Evolutionary conservation across 2,113 vertebrate species (phyloP), one percentile per base, ranked within the genome.

Genomic region (Elgaria multicarinata): DNA sequence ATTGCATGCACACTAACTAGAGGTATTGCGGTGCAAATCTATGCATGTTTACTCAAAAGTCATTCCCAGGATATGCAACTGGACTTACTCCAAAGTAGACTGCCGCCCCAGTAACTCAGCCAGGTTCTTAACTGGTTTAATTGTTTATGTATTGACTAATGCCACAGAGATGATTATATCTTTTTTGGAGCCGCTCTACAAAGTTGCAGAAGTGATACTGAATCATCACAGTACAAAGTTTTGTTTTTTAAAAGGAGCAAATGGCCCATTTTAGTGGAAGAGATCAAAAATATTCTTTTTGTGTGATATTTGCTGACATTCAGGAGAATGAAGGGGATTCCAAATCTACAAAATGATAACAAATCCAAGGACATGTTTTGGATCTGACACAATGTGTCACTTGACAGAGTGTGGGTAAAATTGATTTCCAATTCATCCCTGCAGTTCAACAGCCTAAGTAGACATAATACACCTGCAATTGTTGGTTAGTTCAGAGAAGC

Each of bases 321-420:
- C 12, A 18, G 22, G 2, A 66, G 33, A 90, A 36, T 85, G 24
- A 13, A 88, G n/a, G 16, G 36, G 64, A 91, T 79, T 89, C 31
- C 86, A 91, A 88, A 88, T 33, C 88, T 0, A 1, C 20, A 58
- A 22, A 46, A 87, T 12, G 18, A 80, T 8, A 5, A 18, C 5
- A 91, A 53, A 89, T n/a, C 39, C 58, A 85, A 50, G 84, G 50
- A 89, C 80, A 39, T 50, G 9, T 67, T 87, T 74, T 36, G 83
- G 85, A 58, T 50, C 92, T 81, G 66, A 82, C n/a, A n/a, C 80
- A 88, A 18, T 46, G 12, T 88, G 55, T 81, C 83, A 86, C 81
- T 95, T 69, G 76, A 87, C 58, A 91, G 77, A 84, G 79, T 78
- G 92, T 79, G 16, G 77, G 72, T 82, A 69, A 91, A 85, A 95